Evolutionary conservation across 2,113 vertebrate genomes (phyloP), one percentile per base, ranked within the genome.

Genomic region (Thryonomys swinderianus): DNA sequence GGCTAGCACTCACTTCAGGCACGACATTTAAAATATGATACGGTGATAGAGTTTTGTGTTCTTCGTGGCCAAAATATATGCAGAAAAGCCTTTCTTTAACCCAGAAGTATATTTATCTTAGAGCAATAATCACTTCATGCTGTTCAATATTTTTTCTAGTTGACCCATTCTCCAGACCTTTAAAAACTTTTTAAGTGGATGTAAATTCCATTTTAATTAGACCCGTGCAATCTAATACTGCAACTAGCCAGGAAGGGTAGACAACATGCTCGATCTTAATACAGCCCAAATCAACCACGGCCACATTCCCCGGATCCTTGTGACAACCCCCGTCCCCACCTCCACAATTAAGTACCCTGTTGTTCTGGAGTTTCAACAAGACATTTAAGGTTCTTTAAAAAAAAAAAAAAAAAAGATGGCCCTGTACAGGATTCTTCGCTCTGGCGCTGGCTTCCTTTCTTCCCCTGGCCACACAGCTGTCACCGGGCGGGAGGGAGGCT

Each of bases 391-490:
- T 97, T 97, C 89, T 30, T 97, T 96, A 21, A 71, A 14, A 10
- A 97, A 96, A 97, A 98, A 21, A 71, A 14, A 10, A 97, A 96
- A 97, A 98, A 97, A 88, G 90, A 88, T 97, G 37, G 23, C 89
- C 95, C 95, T 97, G 98, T 94, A 93, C 64, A 79, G 93, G 96
- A 96, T 90, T 98, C 92, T 98, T 98, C 96, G 95, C 98, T 97
- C 90, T 93, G 93, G 93, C 62, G 91, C 98, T 98, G 97, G 97
- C 97, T 96, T 92, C 97, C 97, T 98, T 98, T 97, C 97, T 97
- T 94, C 83, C 76, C 85, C 98, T 98, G 99, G 97, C 99, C 98
- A 98, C 98, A 99, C 99, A 99, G 99, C 99, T 99, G 99, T 99
- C 99, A 99, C 98, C 98, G 97, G 96, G 97, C 95, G 97, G 97